Base-by-base conservation (phyloP, 2,113 vertebrate genomes). In the Eidolon helvum region DNA sequence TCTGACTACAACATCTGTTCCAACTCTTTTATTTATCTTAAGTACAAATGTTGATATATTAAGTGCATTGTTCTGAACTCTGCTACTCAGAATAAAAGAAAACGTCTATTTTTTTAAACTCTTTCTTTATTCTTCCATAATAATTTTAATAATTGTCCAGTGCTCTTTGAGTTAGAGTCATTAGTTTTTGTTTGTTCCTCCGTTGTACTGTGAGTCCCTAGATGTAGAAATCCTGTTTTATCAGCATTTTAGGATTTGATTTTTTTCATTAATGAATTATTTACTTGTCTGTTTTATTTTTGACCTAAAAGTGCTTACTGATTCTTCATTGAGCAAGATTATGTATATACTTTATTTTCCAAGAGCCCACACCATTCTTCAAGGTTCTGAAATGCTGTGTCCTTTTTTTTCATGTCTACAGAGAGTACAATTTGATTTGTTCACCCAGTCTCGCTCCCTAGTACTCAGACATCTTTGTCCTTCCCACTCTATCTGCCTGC, bases 381-480 rank as follows among this genome's bases (percentile, higher is more conserved):
- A 66, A 69, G 24, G 26, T 38, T 94, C 21, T n/a, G 18, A 75
- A 35, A 18, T 12, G 2, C 1, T 26, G 2, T 53, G 18, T 86
- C 10, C 0, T 19, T 55, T 84, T 14, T 55, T 19, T 43, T 16
- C 2, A 26, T 2, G 10, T 50, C 45, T 59, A 10, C 4, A 74
- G 7, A n/a, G 11, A 78, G 4, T 4, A 22, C 12, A 55, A 53
- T 35, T 53, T 63, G 7, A 59, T 18, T 26, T 59, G 16, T 0
- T 38, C 18, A 22, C 4, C 3, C 14, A 15, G 24, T 30, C 14
- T 14, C 78, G 0, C 30, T 38, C 2, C 11, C 0, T 1, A 7
- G 1, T 10, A 50, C 9, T 10, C 40, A 5, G 14, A 0, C 30
- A 40, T 4, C 2, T 1, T 1, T 24, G 24, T 7, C 65, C 15